A percentile compares a stretch with the other conserved stretches of the same genome.
phyloP scores from a whole-genome alignment of 1,140 invertebrate genomes.

The Phymastichus coffea region DNA sequence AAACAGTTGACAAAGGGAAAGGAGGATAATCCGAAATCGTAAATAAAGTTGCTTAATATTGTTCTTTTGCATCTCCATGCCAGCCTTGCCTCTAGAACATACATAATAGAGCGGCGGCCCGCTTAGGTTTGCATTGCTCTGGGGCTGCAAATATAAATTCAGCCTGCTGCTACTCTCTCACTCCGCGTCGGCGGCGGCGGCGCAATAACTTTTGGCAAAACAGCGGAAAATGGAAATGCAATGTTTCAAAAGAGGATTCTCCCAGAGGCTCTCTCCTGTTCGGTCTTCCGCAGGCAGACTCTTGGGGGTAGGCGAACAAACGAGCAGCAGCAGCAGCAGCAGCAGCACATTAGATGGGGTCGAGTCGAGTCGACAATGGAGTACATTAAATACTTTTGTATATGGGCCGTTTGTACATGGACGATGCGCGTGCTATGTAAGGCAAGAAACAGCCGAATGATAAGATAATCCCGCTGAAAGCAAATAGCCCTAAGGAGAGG shows the following conservation, averaged over 20 bases:
- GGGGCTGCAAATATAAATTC: slow-evolving; percentile 6
- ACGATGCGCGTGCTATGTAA: too few species aligned
- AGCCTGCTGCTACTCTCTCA: not conserved
- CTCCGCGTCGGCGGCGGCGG: not conserved
- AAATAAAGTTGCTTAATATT: slow-evolving; percentile 17
- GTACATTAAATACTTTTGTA: too few species aligned
- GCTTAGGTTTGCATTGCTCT: not conserved
- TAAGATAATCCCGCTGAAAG: slow-evolving; percentile 23
- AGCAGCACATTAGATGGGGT: too few species aligned
- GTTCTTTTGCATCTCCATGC: slow-evolving; percentile 6
- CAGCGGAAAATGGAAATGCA: slow-evolving; percentile 21
- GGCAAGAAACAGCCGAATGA: not conserved
- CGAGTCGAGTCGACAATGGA: too few species aligned
- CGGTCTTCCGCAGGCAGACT: not conserved
- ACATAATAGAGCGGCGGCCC: slow-evolving; percentile 1
- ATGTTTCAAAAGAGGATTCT: not conserved
- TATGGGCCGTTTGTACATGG: too few species aligned
- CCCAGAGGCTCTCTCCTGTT: not conserved
- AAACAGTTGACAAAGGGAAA: not conserved
- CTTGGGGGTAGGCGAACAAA: too few species aligned
- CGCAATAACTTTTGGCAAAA: slow-evolving; percentile 19
- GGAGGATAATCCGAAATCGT: not conserved
- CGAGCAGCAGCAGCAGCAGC: not conserved
- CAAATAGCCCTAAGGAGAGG: slow-evolving; percentile 16
- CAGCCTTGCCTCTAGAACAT: too few species aligned